Evolutionary conservation across 2,888 invertebrate species (phyloP).

Genomic region (Sminthurides aquaticus): DNA sequence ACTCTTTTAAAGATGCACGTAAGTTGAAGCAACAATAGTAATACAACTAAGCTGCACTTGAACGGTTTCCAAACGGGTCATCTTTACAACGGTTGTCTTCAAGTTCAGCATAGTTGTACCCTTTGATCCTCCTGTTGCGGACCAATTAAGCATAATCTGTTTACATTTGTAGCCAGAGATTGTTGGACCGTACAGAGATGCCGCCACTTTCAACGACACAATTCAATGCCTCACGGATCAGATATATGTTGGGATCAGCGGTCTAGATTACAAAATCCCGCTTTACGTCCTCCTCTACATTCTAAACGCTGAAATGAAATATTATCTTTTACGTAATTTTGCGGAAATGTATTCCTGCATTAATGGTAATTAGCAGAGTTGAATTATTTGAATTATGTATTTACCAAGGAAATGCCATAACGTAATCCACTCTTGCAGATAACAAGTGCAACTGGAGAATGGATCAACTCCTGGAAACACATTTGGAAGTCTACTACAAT

Average conservation of each 20-base stretch:
- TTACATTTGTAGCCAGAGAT: slow-evolving; percentile 13
- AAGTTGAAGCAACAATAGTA: no score
- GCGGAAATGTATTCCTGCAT: slow-evolving; percentile 23
- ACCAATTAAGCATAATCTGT: no score
- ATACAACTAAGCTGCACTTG: no score
- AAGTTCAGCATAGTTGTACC: no score
- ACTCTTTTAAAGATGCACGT: slow-evolving; percentile 14
- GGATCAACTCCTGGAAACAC: slow-evolving; percentile 3
- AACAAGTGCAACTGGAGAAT: slow-evolving; percentile 2
- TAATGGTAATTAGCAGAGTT: slow-evolving; percentile 11
- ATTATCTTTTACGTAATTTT: slow-evolving; percentile 21
- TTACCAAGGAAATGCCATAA: background rate
- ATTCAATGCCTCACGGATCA: background rate
- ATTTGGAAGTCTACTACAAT: slow-evolving; percentile 15
- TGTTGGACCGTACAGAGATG: slow-evolving; percentile 14
- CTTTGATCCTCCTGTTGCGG: no score
- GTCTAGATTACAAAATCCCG: slow-evolving; percentile 20
- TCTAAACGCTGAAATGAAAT: slow-evolving; percentile 25
- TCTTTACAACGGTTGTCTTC: no score
- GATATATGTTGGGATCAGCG: slow-evolving; percentile 3
- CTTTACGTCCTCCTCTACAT: slow-evolving; percentile 25
- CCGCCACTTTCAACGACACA: background rate
- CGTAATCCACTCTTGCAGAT: background rate
- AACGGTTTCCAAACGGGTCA: no score
- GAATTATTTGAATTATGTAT: background rate